phyloP scores from a whole-genome alignment of 2,888 invertebrate species.

The Eristalinus sepulchralis region DNA sequence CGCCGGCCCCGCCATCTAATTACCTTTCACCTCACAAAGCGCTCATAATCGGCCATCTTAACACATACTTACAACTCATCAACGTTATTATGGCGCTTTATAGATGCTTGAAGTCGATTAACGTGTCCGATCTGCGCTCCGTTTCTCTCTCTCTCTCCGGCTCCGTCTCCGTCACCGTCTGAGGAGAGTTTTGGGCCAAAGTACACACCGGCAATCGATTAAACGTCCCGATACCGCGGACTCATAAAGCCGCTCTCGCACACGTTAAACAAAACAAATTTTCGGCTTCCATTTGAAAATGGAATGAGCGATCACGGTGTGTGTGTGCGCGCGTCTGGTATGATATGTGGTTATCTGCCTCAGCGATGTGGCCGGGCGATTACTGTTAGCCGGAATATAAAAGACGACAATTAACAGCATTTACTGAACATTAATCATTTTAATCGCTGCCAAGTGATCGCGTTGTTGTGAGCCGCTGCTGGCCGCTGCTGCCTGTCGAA shows the following conservation, averaged over 20 bases:
- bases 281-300: slow-evolving; percentile 55
- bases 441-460: slow-evolving; percentile 66
- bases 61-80: slow-evolving; percentile 66
- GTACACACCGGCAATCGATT: slow-evolving; percentile 50
- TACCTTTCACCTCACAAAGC: slow-evolving; percentile 67
- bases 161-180: too few species aligned
- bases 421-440: slow-evolving; percentile 70
- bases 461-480: slow-evolving; percentile 29
- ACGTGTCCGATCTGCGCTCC: slow-evolving; percentile 27
- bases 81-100: slow-evolving; percentile 67
- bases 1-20: slow-evolving; percentile 43
- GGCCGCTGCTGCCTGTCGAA: background rate
- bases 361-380: slow-evolving; percentile 56
- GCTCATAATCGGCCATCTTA: slow-evolving; percentile 54
- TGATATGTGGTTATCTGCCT: slow-evolving; percentile 68
- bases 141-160: background rate
- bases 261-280: slow-evolving; percentile 31
- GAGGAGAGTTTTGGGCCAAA: slow-evolving; percentile 21
- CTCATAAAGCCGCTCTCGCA: slow-evolving; percentile 26
- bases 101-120: slow-evolving; percentile 56
- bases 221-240: slow-evolving; percentile 49
- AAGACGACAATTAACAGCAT: slow-evolving; percentile 71
- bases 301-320: slow-evolving; percentile 15
- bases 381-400: slow-evolving; percentile 71
- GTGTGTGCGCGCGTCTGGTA: slow-evolving; percentile 49